These are phyloP conservation scores for Diaprepes abbreviatus DNA, from an alignment of 2,888 invertebrate species.

Conservation along the genomic window DNA sequence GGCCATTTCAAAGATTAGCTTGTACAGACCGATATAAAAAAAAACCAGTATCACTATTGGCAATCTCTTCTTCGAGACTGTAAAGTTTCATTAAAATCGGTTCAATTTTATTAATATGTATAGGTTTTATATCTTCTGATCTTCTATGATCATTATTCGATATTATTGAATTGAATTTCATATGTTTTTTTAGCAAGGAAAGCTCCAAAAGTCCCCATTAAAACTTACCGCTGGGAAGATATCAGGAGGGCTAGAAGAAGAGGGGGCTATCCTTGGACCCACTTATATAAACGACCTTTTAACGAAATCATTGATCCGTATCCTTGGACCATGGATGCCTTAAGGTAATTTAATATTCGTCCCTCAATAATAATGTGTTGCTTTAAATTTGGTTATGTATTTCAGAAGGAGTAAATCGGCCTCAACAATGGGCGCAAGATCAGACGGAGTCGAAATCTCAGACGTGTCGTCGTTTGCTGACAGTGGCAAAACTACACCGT, in stretches of 20 bases:
- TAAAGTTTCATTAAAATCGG: no score
- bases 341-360: conserved; percentile 54
- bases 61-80: no score
- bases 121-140: no score
- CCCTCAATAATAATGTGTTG: no score
- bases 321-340: conserved; percentile 61
- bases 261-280: conserved; percentile 87
- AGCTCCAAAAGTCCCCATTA: conserved; percentile 77
- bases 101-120: no score
- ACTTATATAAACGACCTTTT: conserved; percentile 76
- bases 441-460: conserved; percentile 52
- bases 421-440: conserved; percentile 53
- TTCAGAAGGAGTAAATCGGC: conserved; percentile 55
- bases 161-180: neutral
- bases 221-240: conserved; percentile 88
- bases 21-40: no score
- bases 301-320: conserved; percentile 65
- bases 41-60: no score
- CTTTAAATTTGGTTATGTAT: neutral
- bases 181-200: conserved; percentile 58
- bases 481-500: conserved; percentile 40
- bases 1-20: no score
- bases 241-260: conserved; percentile 77
- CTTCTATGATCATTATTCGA: no score
- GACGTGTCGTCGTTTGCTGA: conserved; percentile 48